Base-by-base conservation (phyloP, 2,113 vertebrate genomes). In the Salvelinus namaycush region DNA sequence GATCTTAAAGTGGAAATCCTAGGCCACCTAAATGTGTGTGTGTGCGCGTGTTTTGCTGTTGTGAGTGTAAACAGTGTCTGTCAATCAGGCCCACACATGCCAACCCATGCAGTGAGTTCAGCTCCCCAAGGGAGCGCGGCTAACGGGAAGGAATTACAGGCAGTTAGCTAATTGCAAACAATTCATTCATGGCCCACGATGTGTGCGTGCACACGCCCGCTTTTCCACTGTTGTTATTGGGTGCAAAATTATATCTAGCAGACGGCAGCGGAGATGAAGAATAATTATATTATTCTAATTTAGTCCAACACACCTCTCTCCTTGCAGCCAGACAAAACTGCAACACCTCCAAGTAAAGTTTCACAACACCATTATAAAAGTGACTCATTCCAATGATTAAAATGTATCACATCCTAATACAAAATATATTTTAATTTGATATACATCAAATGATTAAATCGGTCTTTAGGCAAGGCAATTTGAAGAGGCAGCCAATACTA, bases 121-220 rank as follows among this genome's bases (percentile, higher is more conserved):
- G 51, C 67, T 39, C 29, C 7, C 48, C 51, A 66, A 49, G 68
- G 54, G 27, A 60, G n/a, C 4, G 48, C 16, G 22, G 24, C 66
- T 76, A 71, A 78, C 68, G 24, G n/a, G 49, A 74, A 78, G 48
- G 44, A 34, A 75, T 59, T 18, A 44, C 39, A 44, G 29, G 68
- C 54, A 48, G 31, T 76, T 80, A 44, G 39, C 9, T 44, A 78
- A 76, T 75, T 69, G 51, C 22, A 59, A 75, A 79, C 66, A 75
- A 64, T 75, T 20, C 9, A 77, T 74, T 76, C 13, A 34, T 29
- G 39, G 0, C 26, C 72, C 54, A 48, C 16, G 11, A 76, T 70
- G 39, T 44, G 39, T 51, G 64, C 12, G 44, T 31, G 16, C 8
- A 0, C 26, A 22, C 2, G 7, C 59, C 18, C 4, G n/a, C 59